These are phyloP conservation scores for Corbicula japonica DNA, from an alignment of 2,888 invertebrate species.

Conservation along the genomic window DNA sequence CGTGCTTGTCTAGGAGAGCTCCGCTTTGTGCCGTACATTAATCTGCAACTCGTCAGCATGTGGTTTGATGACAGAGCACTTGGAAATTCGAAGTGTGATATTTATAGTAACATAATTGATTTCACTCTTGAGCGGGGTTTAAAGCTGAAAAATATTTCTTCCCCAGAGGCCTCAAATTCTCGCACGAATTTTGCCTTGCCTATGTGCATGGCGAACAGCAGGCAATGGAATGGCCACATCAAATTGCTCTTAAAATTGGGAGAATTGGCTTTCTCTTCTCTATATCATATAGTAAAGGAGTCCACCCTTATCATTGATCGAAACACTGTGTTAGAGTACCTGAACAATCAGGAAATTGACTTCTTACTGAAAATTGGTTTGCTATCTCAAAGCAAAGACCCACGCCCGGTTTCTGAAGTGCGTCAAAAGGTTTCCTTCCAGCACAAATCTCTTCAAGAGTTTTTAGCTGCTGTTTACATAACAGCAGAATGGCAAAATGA, in stretches of 20 bases:
- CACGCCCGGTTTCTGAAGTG: neutral
- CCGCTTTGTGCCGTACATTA: neutral
- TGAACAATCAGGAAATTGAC: neutral
- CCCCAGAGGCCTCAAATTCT: no score
- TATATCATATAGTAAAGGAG: neutral
- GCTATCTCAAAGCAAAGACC: conserved; percentile 1
- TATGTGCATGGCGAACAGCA: no score
- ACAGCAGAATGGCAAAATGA: neutral
- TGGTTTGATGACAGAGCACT: conserved; percentile 8
- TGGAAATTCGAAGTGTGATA: conserved; percentile 9
- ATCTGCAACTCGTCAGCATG: neutral
- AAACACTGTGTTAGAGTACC: neutral
- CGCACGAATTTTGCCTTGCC: no score
- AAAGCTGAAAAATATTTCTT: no score
- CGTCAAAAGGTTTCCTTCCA: neutral
- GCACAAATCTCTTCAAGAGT: conserved; percentile 14
- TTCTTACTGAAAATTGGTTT: conserved; percentile 6
- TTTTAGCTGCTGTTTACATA: conserved; percentile 12
- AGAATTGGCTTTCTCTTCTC: neutral
- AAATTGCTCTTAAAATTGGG: neutral
- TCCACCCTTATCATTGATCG: neutral
- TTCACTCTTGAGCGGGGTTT: neutral
- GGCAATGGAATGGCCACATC: no score
- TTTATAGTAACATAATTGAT: conserved; percentile 8
- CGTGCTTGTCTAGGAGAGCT: neutral